Percentiles rank a stretch among this genome's conserved stretches.
These are phyloP conservation scores for Lasioglossum morio DNA, from an alignment of 2,888 invertebrate genomes.

Conservation along the genomic window DNA sequence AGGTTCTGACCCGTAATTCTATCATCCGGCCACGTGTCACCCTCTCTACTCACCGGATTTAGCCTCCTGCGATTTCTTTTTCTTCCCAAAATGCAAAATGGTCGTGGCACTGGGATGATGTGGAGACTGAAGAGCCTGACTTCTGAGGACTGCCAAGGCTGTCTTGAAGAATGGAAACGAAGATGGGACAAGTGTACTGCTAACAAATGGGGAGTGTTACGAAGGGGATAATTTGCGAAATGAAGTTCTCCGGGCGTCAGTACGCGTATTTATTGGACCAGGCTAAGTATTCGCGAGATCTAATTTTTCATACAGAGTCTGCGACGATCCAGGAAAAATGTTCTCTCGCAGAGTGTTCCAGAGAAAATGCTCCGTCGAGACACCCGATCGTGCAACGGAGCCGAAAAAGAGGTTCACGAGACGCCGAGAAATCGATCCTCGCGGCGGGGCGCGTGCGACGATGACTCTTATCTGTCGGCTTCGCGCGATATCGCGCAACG, in stretches of 20 bases:
- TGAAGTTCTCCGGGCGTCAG: too few species aligned
- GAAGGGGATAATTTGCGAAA: too few species aligned
- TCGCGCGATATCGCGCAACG: background rate
- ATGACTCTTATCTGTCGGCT: constrained; percentile 19
- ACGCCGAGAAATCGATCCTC: constrained; percentile 41
- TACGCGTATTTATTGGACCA: too few species aligned
- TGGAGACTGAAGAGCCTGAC: too few species aligned
- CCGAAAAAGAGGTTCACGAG: constrained; percentile 41
- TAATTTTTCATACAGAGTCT: background rate
- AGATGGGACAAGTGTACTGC: background rate
- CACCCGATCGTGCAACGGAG: constrained; percentile 53
- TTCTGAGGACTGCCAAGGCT: background rate
- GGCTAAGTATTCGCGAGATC: too few species aligned
- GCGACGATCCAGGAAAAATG: too few species aligned
- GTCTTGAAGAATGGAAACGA: background rate
- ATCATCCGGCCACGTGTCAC: too few species aligned
- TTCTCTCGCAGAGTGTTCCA: background rate
- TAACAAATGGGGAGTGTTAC: background rate
- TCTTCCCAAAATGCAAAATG: too few species aligned
- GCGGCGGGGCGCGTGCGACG: constrained; percentile 21
- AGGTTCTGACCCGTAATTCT: too few species aligned
- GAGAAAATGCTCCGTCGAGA: constrained; percentile 55
- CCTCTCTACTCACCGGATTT: too few species aligned
- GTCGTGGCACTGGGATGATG: background rate
- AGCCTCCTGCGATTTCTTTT: background rate